phyloP scores from a whole-genome alignment of 2,888 invertebrate species.

The Synergus laeviventris region DNA sequence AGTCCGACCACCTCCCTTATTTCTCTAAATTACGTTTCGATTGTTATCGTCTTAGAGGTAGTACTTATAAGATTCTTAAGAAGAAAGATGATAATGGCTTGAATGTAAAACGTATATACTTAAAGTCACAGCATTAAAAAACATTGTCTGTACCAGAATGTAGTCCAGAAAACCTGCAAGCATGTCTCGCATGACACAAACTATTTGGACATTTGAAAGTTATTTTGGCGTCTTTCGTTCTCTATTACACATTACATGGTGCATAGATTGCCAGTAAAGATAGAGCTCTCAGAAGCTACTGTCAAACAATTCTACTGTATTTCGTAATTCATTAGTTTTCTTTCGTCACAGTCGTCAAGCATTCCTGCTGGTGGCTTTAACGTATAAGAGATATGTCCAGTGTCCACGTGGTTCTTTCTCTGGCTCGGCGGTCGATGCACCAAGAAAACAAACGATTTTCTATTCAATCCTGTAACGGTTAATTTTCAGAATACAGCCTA shows the following conservation, averaged over 20 bases:
- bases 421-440: neutral
- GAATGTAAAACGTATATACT: no score
- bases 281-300: neutral
- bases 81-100: neutral
- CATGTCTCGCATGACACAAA: no score
- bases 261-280: neutral
- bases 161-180: no score
- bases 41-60: neutral
- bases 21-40: neutral
- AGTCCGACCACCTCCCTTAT: slow-evolving; percentile 38
- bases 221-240: no score
- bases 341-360: no score
- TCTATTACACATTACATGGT: neutral
- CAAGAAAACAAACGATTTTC: neutral
- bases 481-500: neutral
- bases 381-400: neutral
- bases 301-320: neutral
- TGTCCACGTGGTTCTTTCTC: neutral
- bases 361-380: neutral
- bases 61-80: no score
- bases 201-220: no score
- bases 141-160: no score
- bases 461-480: neutral
- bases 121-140: no score
- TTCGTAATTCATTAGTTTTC: neutral